Evolutionary conservation across 2,797 vertebrate genomes (phyloP), one percentile per base, ranked within the genome.

Genomic region (Pangasius krempfi): DNA sequence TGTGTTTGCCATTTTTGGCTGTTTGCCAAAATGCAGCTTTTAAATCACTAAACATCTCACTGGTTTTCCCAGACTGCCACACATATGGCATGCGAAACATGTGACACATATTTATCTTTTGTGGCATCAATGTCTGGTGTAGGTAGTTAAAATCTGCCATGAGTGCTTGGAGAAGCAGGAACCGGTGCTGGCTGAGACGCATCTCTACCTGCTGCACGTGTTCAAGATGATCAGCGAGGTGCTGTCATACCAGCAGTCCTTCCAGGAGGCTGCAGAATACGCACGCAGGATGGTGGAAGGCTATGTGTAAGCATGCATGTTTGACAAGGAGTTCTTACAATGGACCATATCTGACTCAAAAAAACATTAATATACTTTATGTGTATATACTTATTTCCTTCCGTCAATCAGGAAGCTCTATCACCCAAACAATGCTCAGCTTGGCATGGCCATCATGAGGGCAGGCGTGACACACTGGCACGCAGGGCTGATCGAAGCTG

Each of bases 381-480:
- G 6, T 30, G 13, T 47, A 9, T 47, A 8, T 47, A 47, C 47
- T 47, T 47, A 9, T 73, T 70, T 27, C 13, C 37, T 72, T 3
- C 5, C 60, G 8, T 85, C 37, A 20, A 2, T 86, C 90, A 98
- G 97, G 94, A 98, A 98, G 86, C 95, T 99, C 81, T 98, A 97
- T 90, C 98, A 98, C 66, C 97, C 95, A 87, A 97, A 97, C 92
- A 98, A 97, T 0, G 97, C 98, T 2, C 97, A 97, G 87, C 92
- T 99, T 91, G 98, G 98, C 4, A 96, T 99, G 97, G 97, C 97
- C 0, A 92, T 96, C 89, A 98, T 99, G 98, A 92, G 96, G 47
- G 96, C 97, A 1, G 98, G 98, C 0, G 96, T 99, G 89, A 97
- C 97, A 6, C 97, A 98, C 91, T 99, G 98, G 98, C 98, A 99